These are phyloP conservation scores for Anoplolepis gracilipes DNA, from an alignment of 1,140 invertebrate species.

Conservation along the genomic window DNA sequence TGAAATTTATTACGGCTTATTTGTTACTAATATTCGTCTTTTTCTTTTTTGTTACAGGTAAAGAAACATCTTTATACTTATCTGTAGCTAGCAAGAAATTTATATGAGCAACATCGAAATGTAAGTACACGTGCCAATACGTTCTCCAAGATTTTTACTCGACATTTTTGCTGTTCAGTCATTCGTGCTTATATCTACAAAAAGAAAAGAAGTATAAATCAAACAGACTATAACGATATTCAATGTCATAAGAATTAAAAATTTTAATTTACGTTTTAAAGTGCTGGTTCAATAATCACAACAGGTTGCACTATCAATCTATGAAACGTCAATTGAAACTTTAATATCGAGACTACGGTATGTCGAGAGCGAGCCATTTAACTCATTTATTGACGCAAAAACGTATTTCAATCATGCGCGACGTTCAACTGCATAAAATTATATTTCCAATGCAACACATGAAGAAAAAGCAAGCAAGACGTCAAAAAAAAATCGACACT, in stretches of 20 bases:
- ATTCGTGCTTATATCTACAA: not conserved
- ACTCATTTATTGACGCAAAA: slow-evolving; percentile 9
- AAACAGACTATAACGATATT: not conserved
- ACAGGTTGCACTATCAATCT: not conserved
- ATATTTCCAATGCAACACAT: not conserved
- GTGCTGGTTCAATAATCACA: slow-evolving; percentile 17
- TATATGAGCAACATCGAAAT: not conserved
- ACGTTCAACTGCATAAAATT: not conserved
- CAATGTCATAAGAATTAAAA: not conserved
- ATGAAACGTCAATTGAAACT: slow-evolving; percentile 16
- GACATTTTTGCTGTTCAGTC: slow-evolving; percentile 5
- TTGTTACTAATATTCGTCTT: slow-evolving; percentile 31
- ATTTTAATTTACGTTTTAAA: not conserved
- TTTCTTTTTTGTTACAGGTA: slow-evolving; percentile 69
- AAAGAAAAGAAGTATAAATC: not conserved
- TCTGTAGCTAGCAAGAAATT: not conserved
- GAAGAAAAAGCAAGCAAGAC: not conserved
- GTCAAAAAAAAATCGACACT: slow-evolving; percentile 25
- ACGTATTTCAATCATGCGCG: slow-evolving; percentile 5
- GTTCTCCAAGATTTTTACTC: not conserved
- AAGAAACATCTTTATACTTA: slow-evolving; percentile 38
- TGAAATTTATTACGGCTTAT: slow-evolving; percentile 11
- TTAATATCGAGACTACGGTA: slow-evolving; percentile 18
- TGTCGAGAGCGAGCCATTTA: not conserved
- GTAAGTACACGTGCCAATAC: slow-evolving; percentile 24